A percentile compares a stretch with the other conserved stretches of the same genome.
Evolutionary conservation across 2,113 vertebrate genomes (phyloP).

Genomic region (Vombatus ursinus): DNA sequence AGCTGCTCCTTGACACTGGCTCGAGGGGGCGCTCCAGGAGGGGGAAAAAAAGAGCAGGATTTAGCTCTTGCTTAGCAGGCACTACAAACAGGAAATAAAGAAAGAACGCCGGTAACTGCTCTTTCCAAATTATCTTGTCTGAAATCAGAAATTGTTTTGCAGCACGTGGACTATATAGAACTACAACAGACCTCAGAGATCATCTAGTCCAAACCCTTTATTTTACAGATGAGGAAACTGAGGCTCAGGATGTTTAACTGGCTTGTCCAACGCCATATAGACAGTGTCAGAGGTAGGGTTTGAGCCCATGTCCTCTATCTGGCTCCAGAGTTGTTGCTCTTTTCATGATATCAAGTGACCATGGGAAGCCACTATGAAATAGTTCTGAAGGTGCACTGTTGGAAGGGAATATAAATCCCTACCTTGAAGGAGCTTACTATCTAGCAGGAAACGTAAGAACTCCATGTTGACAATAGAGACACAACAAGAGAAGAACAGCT

Average conservation of each 20-base stretch:
- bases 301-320: not conserved
- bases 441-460: not conserved
- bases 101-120: not conserved
- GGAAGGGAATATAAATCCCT: not conserved
- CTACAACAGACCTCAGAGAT: not conserved
- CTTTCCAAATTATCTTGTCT: not conserved
- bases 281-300: not conserved
- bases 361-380: not conserved
- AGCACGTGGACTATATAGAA: not conserved
- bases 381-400: not conserved
- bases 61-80: slow-evolving; percentile 16
- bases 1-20: slow-evolving; percentile 27
- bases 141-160: slow-evolving; percentile 57
- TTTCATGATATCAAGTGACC: no score
- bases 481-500: not conserved
- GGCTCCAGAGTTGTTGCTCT: no score
- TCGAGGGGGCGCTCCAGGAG: slow-evolving; percentile 62
- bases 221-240: not conserved
- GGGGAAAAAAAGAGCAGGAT: not conserved
- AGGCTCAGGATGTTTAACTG: not conserved
- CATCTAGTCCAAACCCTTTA: not conserved
- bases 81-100: slow-evolving; percentile 36
- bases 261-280: not conserved
- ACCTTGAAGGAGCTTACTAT: not conserved
- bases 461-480: not conserved